Base-by-base conservation (phyloP, 2,797 vertebrate genomes). In the Gambusia yucatana region DNA sequence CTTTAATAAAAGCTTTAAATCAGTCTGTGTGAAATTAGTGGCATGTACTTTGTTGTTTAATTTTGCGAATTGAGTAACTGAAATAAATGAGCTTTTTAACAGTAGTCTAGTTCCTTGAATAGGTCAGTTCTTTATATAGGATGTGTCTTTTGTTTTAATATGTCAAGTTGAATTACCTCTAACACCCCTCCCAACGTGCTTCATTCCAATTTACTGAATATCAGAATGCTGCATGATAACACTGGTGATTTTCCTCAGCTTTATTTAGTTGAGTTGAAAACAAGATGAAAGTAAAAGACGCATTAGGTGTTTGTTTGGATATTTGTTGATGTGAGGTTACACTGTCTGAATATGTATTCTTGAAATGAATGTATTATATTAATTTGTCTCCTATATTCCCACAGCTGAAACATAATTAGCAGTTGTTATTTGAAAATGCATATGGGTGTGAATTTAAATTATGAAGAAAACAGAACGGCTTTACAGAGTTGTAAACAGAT, bases 361-460 rank as follows among this genome's bases (percentile, higher is more conserved):
- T 73, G 5, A 78, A 76, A 83, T 86, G 44, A 74, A 86, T 88
- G 77, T 67, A 84, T 81, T 61, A 75, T 77, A 57, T 25, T 87
- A 77, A 87, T 82, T 67, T 75, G 65, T 74, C 69, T 43, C 44
- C 79, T 79, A 73, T 75, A 73, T 65, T 72, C 47, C 41, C n/a
- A 77, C 8, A 77, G n/a, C 63, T 74, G 57, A 71, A 59, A 44
- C 50, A 36, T 46, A 43, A 61, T n/a, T n/a, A 47, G 28, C 1
- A 9, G 14, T 43, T 50, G 13, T 20, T 44, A 46, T 47, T 0
- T 71, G 5, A 36, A 47, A 57, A 43, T 41, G 43, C 17, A 33
- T 41, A 16, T 22, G 20, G 39, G 13, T 28, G 52, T 70, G 11
- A 43, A 33, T 25, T 44, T 43, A 6, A 65, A 61, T 47, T 14